Conservation (phyloP, 2,113 vertebrate genomes). For the Puntigrus tetrazona region DNA sequence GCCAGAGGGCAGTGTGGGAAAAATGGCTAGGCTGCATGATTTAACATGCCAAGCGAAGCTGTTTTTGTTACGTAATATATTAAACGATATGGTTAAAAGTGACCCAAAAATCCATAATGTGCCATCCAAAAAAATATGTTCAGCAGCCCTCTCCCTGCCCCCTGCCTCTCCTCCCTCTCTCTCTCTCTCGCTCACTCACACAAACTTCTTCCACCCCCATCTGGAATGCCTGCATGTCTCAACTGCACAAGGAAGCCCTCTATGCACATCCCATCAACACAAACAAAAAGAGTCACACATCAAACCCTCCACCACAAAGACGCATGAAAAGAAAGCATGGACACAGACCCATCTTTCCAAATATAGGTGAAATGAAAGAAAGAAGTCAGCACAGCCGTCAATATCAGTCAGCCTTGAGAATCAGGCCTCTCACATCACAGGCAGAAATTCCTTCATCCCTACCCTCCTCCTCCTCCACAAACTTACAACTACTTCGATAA, state of each 20-base stretch:
- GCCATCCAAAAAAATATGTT: not conserved
- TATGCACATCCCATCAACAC: conserved; percentile 50
- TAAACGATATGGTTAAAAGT: not conserved
- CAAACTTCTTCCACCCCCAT: conserved; percentile 56
- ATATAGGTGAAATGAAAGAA: conserved; percentile 7
- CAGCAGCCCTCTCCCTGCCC: not conserved
- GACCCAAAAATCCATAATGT: not conserved
- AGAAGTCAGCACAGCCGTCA: conserved; percentile 5
- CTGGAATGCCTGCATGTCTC: conserved; percentile 57
- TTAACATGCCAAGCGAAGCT: not conserved
- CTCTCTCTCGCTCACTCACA: conserved; percentile 1
- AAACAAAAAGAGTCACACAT: conserved; percentile 40
- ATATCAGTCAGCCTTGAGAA: conserved; percentile 18
- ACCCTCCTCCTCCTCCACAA: not conserved
- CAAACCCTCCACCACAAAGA: conserved; percentile 31
- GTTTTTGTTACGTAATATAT: conserved; percentile 18
- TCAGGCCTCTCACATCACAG: conserved; percentile 21
- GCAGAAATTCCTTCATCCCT: conserved; percentile 27
- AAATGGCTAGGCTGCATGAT: not conserved
- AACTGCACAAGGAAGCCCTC: conserved; percentile 52
- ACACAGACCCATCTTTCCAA: conserved; percentile 43
- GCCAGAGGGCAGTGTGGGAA: conserved; percentile 51
- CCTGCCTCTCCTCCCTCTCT: conserved; percentile 4
- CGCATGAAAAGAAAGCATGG: conserved; percentile 28
- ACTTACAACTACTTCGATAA: not conserved